Evolutionary conservation across 2,113 vertebrate species (phyloP).

Genomic region (Rhinopithecus roxellana): DNA sequence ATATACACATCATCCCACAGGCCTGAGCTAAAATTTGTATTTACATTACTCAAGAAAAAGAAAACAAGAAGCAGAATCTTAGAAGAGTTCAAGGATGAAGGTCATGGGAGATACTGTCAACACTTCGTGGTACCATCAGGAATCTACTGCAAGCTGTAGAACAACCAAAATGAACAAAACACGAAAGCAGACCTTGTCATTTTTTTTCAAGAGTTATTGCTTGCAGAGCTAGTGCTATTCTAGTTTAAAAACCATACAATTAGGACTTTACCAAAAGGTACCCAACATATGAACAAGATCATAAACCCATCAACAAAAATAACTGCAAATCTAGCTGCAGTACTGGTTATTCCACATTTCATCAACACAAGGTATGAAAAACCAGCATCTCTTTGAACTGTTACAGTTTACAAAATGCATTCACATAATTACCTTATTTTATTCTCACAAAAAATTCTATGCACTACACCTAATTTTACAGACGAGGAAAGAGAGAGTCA

Average conservation of each 20-base stretch:
- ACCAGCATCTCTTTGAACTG: not conserved
- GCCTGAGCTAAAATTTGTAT: slow-evolving; percentile 47
- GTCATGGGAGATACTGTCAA: not conserved
- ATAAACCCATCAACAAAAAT: not conserved
- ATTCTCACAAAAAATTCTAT: not conserved
- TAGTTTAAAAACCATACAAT: not conserved
- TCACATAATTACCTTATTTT: not conserved
- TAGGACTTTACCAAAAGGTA: not conserved
- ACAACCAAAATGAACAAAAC: not conserved
- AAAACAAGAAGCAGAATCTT: slow-evolving; percentile 19
- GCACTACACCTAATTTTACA: not conserved
- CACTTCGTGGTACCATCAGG: not conserved
- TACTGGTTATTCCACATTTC: too few relatives aligned
- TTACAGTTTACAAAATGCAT: not conserved
- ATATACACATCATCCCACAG: slow-evolving; percentile 28
- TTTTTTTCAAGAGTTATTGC: not conserved
- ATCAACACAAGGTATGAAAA: not conserved
- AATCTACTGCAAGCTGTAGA: not conserved
- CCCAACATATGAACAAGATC: not conserved
- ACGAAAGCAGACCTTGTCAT: not conserved
- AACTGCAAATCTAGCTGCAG: not conserved
- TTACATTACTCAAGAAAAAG: slow-evolving; percentile 42
- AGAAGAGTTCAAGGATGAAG: slow-evolving; percentile 8
- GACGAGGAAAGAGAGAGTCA: not conserved
- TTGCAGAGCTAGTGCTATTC: not conserved